Percentiles rank a stretch among this genome's conserved stretches.
Conservation (phyloP, 35 echinoderm and acorn worm species). For the Heliocidaris tuberculata region DNA sequence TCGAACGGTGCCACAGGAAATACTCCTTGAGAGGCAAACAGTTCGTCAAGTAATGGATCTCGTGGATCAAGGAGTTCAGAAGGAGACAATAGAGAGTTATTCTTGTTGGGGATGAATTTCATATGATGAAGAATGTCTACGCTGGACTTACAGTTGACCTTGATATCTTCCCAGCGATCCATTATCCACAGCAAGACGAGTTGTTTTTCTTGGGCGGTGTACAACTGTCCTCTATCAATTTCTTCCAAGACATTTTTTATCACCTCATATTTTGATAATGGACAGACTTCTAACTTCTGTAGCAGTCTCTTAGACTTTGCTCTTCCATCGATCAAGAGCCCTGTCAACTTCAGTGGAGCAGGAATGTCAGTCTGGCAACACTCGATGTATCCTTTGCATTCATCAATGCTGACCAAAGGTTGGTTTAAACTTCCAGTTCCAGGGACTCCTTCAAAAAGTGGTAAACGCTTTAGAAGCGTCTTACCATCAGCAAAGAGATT, state of each 20-base stretch:
- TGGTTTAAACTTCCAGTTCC: not conserved
- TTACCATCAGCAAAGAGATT: not conserved
- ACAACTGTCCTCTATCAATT: not conserved
- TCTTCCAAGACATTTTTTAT: constrained; percentile 10
- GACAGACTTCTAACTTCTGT: constrained; percentile 7
- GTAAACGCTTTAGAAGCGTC: not conserved
- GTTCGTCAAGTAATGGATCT: not conserved
- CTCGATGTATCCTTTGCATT: not conserved
- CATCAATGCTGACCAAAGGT: not conserved
- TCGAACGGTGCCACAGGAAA: not conserved
- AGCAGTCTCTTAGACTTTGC: not conserved
- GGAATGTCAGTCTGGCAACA: not conserved
- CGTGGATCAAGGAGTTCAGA: not conserved
- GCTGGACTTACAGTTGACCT: not conserved
- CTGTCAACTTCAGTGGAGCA: not conserved
- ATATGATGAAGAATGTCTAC: not conserved
- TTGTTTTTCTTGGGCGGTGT: not conserved
- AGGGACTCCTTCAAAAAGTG: not conserved
- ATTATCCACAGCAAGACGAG: not conserved
- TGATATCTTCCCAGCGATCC: not conserved
- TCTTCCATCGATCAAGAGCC: not conserved
- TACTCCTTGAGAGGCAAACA: not conserved
- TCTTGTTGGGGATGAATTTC: constrained; percentile 7
- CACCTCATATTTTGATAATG: not conserved
- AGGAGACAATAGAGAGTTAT: not conserved